Percentiles rank a stretch among this genome's conserved stretches.
phyloP scores from a whole-genome alignment of 64 coral and sea anemone genomes.

The Trachythela sp. region DNA sequence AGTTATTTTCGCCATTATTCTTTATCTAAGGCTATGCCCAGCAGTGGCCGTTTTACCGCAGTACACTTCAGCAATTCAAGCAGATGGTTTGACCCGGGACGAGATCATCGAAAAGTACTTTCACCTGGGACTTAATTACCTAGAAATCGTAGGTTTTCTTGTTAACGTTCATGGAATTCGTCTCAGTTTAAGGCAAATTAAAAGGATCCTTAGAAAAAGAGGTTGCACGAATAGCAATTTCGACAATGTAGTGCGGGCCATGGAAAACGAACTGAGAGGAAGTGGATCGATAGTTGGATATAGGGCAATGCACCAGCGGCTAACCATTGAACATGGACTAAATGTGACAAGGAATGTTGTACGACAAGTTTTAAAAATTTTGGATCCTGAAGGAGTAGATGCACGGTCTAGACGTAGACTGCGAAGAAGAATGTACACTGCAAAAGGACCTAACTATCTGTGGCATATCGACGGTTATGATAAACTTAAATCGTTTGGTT shows the following conservation, averaged over 20 bases:
- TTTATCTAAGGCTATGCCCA: not conserved
- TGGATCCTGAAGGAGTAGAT: conserved; percentile 59
- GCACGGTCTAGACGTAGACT: conserved; percentile 37
- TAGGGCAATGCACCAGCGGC: conserved; percentile 59
- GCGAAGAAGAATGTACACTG: conserved; percentile 43
- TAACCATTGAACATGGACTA: conserved; percentile 36
- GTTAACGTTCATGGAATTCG: conserved; percentile 38
- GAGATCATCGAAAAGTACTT: conserved; percentile 28
- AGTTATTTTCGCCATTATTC: not conserved
- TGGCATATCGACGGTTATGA: conserved; percentile 44
- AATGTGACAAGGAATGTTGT: conserved; percentile 50
- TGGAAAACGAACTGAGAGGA: conserved; percentile 59
- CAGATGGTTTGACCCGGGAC: conserved; percentile 12
- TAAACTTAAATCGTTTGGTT: conserved; percentile 27
- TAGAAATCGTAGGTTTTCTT: conserved; percentile 52
- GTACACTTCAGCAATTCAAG: conserved; percentile 1
- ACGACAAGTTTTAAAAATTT: conserved; percentile 49
- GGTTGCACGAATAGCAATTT: conserved; percentile 21
- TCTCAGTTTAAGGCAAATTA: conserved; percentile 51
- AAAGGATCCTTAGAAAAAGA: conserved; percentile 50
- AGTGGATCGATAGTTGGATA: conserved; percentile 61
- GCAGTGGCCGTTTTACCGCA: not conserved
- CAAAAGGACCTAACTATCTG: conserved; percentile 47
- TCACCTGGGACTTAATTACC: conserved; percentile 29
- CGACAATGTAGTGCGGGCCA: conserved; percentile 9